Evolutionary conservation across 2,113 vertebrate species (phyloP), one percentile per base, ranked within the genome.

Genomic region (Gymnarchus niloticus): DNA sequence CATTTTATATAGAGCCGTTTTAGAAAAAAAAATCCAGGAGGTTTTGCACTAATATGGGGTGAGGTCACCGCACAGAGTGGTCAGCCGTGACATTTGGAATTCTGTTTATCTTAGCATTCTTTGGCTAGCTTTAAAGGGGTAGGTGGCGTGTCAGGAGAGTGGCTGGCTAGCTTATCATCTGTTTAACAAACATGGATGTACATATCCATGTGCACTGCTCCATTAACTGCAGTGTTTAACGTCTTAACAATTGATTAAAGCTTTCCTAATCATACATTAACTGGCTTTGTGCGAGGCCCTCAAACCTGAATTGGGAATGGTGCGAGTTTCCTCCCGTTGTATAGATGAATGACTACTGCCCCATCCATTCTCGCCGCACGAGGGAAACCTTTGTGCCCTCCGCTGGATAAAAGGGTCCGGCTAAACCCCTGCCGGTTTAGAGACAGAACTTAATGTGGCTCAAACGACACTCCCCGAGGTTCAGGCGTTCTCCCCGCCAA

Each of bases 381-480:
- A 48, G 48, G 0, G 3, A 28, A 10, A 46, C 65, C 65, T 19
- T 73, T 73, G 33, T 73, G 19, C 33, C 14, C 65, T 73, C 12
- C 65, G 33, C 65, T 73, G 48, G 59, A 48, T 69, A 1, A 51
- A 41, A 81, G 52, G 54, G 84, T 46, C 81, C 21, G n/a, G 80
- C 77, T n/a, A 23, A 5, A 56, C 76, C 52, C 84, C 73, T 80
- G 84, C 37, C 41, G 52, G 4, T 25, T 59, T n/a, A 57, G n/a
- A 57, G 73, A 80, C 44, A 57, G 84, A 46, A 85, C 73, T 73
- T 56, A 25, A 85, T 41, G 84, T 48, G 84, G 7, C 19, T 21
- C 84, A 46, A 80, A 33, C 7, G 44, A 14, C 84, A 28, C 69
- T 6, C 17, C 37, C n/a, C 5, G 6, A 37, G 4, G 65, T 14